A percentile compares a stretch with the other conserved stretches of the same genome.
phyloP scores from a whole-genome alignment of 53 echinoderm and acorn worm species.

The Paracentrotus lividus region DNA sequence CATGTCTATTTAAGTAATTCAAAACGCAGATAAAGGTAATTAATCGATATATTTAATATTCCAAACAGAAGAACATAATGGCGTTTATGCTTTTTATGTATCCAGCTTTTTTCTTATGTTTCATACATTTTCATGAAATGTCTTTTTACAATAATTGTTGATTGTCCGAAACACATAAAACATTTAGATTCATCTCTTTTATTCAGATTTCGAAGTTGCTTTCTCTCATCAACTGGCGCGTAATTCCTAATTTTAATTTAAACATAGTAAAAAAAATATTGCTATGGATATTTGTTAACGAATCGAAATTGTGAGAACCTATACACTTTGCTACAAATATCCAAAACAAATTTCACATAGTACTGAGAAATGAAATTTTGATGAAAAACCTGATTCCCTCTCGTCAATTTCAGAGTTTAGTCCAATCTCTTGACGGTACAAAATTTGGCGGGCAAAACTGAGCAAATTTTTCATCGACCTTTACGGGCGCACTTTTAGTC shows the following conservation, averaged over 20 bases:
- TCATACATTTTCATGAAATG: too few relatives aligned
- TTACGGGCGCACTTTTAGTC: slow-evolving; percentile 26
- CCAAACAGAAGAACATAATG: too few relatives aligned
- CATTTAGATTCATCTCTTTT: too few relatives aligned
- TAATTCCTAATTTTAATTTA: not conserved
- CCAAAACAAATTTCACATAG: not conserved
- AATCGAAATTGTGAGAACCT: not conserved
- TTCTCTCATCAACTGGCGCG: not conserved
- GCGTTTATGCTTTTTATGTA: too few relatives aligned
- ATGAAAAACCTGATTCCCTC: not conserved
- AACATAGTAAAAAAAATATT: not conserved
- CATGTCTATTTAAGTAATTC: too few relatives aligned
- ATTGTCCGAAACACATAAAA: not conserved
- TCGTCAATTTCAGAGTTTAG: not conserved
- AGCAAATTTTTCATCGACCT: not conserved
- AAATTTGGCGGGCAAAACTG: not conserved
- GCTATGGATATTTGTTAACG: not conserved
- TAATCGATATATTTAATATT: too few relatives aligned
- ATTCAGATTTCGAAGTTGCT: not conserved
- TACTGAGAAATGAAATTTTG: slow-evolving; percentile 22
- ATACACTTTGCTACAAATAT: not conserved
- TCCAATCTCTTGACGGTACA: not conserved
- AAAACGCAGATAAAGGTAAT: too few relatives aligned
- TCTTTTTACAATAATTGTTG: too few relatives aligned
- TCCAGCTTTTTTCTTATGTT: too few relatives aligned